Conservation (phyloP, 1,140 invertebrate genomes). For the Platyscapa corneri region DNA sequence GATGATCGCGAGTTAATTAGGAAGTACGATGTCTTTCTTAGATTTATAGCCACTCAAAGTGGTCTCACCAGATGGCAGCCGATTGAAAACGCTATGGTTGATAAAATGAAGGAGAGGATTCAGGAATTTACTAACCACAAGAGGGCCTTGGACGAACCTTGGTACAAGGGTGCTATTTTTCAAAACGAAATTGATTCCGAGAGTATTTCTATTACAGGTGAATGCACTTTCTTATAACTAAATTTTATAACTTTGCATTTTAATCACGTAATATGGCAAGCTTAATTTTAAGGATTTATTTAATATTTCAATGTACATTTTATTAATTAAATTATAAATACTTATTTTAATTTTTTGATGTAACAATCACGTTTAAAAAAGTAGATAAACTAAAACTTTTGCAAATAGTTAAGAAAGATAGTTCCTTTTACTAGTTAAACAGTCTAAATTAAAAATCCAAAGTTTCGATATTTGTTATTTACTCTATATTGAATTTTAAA, state of each 20-base stretch:
- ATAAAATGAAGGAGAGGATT: constrained; percentile 26
- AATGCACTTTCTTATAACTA: neutral
- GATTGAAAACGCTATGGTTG: neutral
- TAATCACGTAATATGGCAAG: neutral
- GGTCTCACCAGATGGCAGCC: constrained; percentile 89
- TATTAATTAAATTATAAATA: too few species aligned
- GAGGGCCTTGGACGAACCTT: constrained; percentile 90
- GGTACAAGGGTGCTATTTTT: constrained; percentile 93
- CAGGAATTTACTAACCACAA: constrained; percentile 60
- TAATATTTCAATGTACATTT: too few species aligned
- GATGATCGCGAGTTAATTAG: constrained; percentile 72
- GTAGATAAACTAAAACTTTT: too few species aligned
- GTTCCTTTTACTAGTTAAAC: too few species aligned
- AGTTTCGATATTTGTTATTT: too few species aligned
- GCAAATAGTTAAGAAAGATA: too few species aligned
- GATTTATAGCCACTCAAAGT: constrained; percentile 91
- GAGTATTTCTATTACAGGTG: constrained; percentile 68
- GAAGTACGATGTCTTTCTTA: constrained; percentile 80
- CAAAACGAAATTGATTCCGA: constrained; percentile 85
- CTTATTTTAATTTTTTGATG: too few species aligned
- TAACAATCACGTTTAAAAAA: too few species aligned
- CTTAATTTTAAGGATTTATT: too few species aligned
- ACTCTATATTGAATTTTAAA: too few species aligned
- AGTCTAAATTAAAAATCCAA: too few species aligned
- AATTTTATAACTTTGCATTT: neutral